These are phyloP conservation scores for Coilia nasus DNA, from an alignment of 2,797 vertebrate genomes.

Conservation along the genomic window DNA sequence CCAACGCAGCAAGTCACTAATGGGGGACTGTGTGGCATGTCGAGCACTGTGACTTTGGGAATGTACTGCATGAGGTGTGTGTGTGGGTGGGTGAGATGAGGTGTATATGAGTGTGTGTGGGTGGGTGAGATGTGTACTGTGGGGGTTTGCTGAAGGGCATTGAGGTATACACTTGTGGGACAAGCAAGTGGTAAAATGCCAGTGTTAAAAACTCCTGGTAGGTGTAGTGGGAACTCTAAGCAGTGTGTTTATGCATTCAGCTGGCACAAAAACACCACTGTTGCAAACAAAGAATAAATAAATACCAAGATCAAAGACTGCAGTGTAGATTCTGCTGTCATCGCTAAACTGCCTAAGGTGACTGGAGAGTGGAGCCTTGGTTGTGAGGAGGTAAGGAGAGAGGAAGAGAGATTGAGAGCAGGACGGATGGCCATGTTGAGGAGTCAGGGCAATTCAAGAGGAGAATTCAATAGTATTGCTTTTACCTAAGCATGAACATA, in stretches of 20 bases:
- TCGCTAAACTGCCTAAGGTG: background rate
- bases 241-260: background rate
- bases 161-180: background rate
- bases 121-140: too few relatives aligned
- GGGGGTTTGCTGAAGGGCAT: too few relatives aligned
- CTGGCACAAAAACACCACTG: background rate
- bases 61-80: background rate
- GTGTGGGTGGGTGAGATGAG: too few relatives aligned
- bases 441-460: background rate
- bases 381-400: background rate
- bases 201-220: background rate
- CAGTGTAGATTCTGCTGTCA: constrained; percentile 42
- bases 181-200: background rate
- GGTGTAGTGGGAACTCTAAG: background rate
- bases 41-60: background rate
- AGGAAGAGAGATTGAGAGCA: constrained; percentile 15
- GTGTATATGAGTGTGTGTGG: too few relatives aligned
- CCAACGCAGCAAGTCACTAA: background rate
- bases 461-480: background rate
- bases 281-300: too few relatives aligned
- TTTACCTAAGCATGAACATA: background rate
- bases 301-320: constrained; percentile 38
- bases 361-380: background rate
- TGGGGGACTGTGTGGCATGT: background rate
- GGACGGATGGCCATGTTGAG: background rate